Conservation (phyloP, 2,797 vertebrate species). For the Melanotaenia trifasciata region DNA sequence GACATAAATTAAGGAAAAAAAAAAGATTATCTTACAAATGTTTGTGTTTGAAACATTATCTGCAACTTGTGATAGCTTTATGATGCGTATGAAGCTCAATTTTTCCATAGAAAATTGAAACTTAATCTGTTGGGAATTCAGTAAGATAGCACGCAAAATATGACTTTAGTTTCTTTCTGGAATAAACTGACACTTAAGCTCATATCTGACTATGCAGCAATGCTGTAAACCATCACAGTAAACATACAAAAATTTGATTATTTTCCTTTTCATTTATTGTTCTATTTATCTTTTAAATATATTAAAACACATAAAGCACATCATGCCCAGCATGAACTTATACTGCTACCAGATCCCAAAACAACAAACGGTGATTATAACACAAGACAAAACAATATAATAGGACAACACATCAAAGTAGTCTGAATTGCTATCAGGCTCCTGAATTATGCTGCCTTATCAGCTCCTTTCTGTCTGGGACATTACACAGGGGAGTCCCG, state of each 20-base stretch:
- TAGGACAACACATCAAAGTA: neutral
- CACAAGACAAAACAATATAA: constrained; percentile 3
- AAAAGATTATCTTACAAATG: neutral
- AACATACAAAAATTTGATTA: neutral
- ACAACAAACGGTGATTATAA: neutral
- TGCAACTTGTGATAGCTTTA: neutral
- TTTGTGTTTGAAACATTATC: neutral
- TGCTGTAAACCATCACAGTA: neutral
- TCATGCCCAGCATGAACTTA: neutral
- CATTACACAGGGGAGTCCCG: neutral
- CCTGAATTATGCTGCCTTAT: neutral
- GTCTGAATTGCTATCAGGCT: neutral
- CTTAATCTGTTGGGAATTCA: constrained; percentile 2
- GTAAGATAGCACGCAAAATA: neutral
- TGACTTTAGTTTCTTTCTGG: neutral
- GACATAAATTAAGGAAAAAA: too few species aligned
- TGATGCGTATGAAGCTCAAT: neutral
- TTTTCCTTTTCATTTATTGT: too few species aligned
- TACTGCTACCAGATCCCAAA: neutral
- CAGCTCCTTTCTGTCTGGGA: neutral
- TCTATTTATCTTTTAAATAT: neutral
- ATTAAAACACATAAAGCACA: neutral
- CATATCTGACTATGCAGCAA: constrained; percentile 3
- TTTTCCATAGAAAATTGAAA: neutral
- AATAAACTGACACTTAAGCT: constrained; percentile 6